Base-by-base conservation (phyloP, 2,113 vertebrate genomes). In the Leucosticte australis region DNA sequence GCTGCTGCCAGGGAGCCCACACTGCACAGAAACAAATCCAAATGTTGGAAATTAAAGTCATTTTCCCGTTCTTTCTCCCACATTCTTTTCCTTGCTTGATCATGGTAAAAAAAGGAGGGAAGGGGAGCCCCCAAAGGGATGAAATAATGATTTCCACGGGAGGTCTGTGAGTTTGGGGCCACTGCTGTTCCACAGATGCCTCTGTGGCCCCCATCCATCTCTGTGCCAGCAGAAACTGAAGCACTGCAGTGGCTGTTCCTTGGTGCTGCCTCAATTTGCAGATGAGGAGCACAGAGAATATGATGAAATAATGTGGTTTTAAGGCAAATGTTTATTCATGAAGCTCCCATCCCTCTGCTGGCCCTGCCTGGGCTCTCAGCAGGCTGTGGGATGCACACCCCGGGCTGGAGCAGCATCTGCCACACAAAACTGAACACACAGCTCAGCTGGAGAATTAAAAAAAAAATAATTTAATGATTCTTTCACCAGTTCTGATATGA, bases 281-380 rank as follows among this genome's bases (percentile, higher is more conserved):
- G 79, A 78, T 39, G 78, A 78, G 64, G 46, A 91, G 33, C 82
- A 52, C 82, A 35, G 70, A 55, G 70, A 93, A 95, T 91, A 47
- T 50, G 84, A 89, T 87, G 75, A 83, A 83, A 84, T 94, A 92
- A 95, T 95, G 92, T 75, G 76, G 28, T 74, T 94, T 97, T 96
- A 87, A 93, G 95, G 93, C 83, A 97, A 95, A 96, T 97, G 94
- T 97, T 97, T 97, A 97, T 97, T 96, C 93, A 95, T 95, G 77
- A 96, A 75, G n/a, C 83, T 93, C n/a, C 55, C 71, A 30, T 90
- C 94, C 92, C 78, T 81, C 28, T 91, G 75, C 80, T 59, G 89
- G 84, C 69, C 71, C 53, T 81, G 22, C 83, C 74, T 81, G 87
- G 92, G 67, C 50, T 65, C 97, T 81, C 96, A 96, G 95, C 91